Evolutionary conservation across 2,797 vertebrate species (phyloP), one percentile per base, ranked within the genome.

Genomic region (Platalea minor): DNA sequence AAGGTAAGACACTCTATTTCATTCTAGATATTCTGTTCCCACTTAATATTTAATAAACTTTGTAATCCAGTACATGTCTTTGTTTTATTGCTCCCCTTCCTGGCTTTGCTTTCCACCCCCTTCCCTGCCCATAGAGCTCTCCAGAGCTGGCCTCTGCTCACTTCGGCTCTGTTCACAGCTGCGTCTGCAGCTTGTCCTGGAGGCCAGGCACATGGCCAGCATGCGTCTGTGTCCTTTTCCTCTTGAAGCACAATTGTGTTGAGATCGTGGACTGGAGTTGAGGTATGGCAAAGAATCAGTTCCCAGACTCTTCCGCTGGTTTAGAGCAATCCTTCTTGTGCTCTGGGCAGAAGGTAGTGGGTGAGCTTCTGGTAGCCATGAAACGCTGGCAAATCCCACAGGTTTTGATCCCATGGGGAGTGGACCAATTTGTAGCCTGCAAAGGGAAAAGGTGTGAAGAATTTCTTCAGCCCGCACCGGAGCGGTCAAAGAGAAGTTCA

Each of bases 11-110:
- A 39, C 25, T 89, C 35, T 35, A 75, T 87, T 77, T 88, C 94
- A 67, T 88, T 91, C 23, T 63, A 79, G 70, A 19, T 57, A 31
- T 6, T 69, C 19, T 1, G 5, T 70, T 65, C 14, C 33, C 76
- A 50, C 18, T 92, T 74, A 33, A 24, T 93, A 90, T 67, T 96
- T 89, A 96, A 94, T 95, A 95, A 96, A 68, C 9, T 87, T 77
- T 75, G 28, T 64, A 35, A 11, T 68, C 17, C 46, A 74, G 26
- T 46, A 28, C 6, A 5, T 33, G 15, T 48, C 43, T 53, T 39
- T 69, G 37, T 65, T 90, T 68, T 60, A 45, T 51, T 51, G 23
- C 83, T 85, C 29, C 11, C 5, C 8, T 73, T 60, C 39, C 43
- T 56, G 31, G 18, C 39, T 53, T 20, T 31, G 18, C 26, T 81